Base-by-base conservation (phyloP, 2,888 invertebrate genomes). In the Laspeyria flexula region DNA sequence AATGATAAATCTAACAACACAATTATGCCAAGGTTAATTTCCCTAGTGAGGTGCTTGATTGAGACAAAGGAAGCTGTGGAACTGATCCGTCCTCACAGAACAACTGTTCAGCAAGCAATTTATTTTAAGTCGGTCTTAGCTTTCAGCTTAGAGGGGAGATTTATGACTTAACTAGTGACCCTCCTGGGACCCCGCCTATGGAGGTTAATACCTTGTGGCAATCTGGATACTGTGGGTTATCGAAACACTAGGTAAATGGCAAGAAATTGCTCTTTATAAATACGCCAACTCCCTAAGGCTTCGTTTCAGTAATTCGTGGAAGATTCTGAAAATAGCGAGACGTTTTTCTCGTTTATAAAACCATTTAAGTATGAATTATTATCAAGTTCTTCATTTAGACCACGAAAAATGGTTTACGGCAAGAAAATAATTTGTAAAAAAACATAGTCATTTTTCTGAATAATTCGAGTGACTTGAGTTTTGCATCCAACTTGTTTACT, bases 21-120 rank as follows among this genome's bases (percentile, higher is more conserved):
- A 65, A 73, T 75, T 73, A 73, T 71, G 57, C 62, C 54, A 60
- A 74, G 68, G 73, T 70, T 77, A 75, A 81, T 81, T 80, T 79
- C 79, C 77, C 79, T 49, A 67, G 75, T 43, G 79, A 73, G 70
- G 65, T 65, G 41, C 59, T 65, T 65, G 65, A 65, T 65, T 67
- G 65, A 71, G 73, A 76, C 67, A 73, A 73, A 71, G 71, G 67
- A 73, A 73, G 68, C 58, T 49, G 55, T 57, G 56, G 43, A 47
- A 54, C 49, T 44, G 43, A 74, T 71, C 66, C 56, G 59, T 68
- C 56, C 56, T 43, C 53, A 50, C 44, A 53, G 35, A 55, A 66
- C 55, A 61, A 67, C 55, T 53, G 52, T 44, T 50, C 56, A 49
- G 43, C 52, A 39, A 39, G 57, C 39, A 49, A 50, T 60, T 55